Evolutionary conservation across 1,140 invertebrate genomes (phyloP), one percentile per base, ranked within the genome.

Genomic region (Apis florea): DNA sequence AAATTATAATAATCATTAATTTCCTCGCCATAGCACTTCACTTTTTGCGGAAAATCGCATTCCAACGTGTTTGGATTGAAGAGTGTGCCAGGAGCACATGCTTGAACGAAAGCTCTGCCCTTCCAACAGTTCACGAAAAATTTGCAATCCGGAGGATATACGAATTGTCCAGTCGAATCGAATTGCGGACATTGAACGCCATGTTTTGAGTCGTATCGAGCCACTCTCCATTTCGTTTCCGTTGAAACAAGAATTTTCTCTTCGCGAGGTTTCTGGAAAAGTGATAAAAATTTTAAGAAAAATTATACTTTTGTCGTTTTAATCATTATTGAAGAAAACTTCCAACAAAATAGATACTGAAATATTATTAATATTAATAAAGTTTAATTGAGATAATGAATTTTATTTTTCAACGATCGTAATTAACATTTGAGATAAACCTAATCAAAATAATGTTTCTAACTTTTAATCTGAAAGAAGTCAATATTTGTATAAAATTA

Each of bases 101-200:
- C 94, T 87, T 95, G 94, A 5, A 95, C 92, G 58, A 92, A 90
- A 13, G 95, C 94, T 49, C 94, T 91, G 1, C 95, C 96, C 47
- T 95, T 94, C 91, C 94, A 95, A 85, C 96, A 97, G 86, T 95
- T 96, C 13, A 96, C 93, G 90, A 95, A 97, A 83, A 96, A 95
- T 84, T 95, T 94, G 72, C 96, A 97, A 84, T 96, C 95, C 1
- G 93, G 90, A 1, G 94, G 93, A 89, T 96, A 96, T 1, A 95
- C 92, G 79, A 95, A 95, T 66, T 94, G 91, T 0, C 96, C 96
- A 0, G 94, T 95, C 9, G 93, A 93, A 51, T 93, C 92, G 19
- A 87, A 40, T 13, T 79, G 78, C 4, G 95, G 95, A 87, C 96
- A 96, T n/a, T 91, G 79, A 10, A 90, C 86, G 1, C 90, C 92